Conservation (phyloP, 1,140 invertebrate species). For the Sinonovacula constricta region DNA sequence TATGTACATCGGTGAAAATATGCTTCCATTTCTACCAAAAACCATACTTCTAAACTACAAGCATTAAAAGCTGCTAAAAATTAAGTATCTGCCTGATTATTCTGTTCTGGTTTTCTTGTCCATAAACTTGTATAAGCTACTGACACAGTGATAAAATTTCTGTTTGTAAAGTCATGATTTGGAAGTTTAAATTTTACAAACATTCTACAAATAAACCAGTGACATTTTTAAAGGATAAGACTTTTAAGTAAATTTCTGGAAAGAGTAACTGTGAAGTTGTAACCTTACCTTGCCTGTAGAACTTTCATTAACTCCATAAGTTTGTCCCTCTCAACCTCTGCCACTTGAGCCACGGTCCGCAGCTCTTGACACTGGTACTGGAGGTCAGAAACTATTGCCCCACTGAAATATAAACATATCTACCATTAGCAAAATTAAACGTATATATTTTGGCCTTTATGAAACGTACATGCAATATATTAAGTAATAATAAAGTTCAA, state of each 20-base stretch:
- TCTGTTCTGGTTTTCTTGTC: too few relatives aligned
- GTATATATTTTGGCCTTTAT: background rate
- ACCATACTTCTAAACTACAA: too few relatives aligned
- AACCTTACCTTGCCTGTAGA: conserved; percentile 73
- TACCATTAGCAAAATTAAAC: conserved; percentile 20
- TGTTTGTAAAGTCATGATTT: too few relatives aligned
- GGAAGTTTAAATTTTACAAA: too few relatives aligned
- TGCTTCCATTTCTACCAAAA: too few relatives aligned
- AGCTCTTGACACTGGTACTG: conserved; percentile 73
- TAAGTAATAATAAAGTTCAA: background rate
- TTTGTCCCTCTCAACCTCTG: conserved; percentile 74
- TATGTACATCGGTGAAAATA: too few relatives aligned
- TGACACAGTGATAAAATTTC: too few relatives aligned
- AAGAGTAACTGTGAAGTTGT: background rate
- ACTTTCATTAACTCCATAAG: conserved; percentile 74
- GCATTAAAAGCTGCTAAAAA: too few relatives aligned
- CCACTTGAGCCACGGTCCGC: conserved; percentile 66
- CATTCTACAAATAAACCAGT: background rate
- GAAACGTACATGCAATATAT: background rate
- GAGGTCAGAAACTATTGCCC: conserved; percentile 62
- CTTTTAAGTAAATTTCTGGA: background rate
- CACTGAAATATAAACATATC: conserved; percentile 49
- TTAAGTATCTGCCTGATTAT: too few relatives aligned
- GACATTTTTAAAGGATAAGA: background rate
- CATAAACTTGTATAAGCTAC: too few relatives aligned